Conservation (phyloP, 1,140 invertebrate species). For the Bombus superbus region DNA sequence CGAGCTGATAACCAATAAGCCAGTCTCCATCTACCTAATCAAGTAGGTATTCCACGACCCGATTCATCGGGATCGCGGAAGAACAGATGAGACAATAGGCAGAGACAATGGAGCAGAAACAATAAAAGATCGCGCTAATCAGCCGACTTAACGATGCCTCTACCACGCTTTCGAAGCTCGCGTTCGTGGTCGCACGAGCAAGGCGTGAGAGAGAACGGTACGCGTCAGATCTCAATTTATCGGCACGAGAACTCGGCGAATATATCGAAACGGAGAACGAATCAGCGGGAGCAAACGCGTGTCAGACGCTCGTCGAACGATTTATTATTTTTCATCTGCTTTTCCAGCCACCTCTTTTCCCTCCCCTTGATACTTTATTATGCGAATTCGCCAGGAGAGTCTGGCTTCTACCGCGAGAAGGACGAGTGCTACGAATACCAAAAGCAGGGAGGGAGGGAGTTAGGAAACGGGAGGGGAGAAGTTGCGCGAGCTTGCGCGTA, state of each 20-base stretch:
- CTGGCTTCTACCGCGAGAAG: not conserved
- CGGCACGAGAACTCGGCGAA: not conserved
- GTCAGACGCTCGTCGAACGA: not conserved
- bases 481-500: constrained; percentile 61
- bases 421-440: not conserved
- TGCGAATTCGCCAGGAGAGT: not conserved
- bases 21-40: not conserved
- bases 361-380: constrained; percentile 47
- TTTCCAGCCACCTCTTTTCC: not conserved
- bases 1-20: not conserved
- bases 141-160: not conserved
- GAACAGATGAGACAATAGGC: not conserved
- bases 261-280: not conserved
- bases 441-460: not conserved
- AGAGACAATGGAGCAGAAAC: not conserved
- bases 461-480: not conserved
- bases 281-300: not conserved
- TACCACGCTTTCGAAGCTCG: not conserved
- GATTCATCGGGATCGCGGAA: not conserved
- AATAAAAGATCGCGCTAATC: not conserved
- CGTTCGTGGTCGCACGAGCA: no score
- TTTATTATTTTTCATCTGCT: constrained; percentile 66
- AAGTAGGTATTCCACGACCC: not conserved
- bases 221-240: not conserved
- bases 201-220: not conserved